A percentile compares a stretch with the other conserved stretches of the same genome.
Conservation (phyloP, 2,113 vertebrate species). For the Lanius collurio region DNA sequence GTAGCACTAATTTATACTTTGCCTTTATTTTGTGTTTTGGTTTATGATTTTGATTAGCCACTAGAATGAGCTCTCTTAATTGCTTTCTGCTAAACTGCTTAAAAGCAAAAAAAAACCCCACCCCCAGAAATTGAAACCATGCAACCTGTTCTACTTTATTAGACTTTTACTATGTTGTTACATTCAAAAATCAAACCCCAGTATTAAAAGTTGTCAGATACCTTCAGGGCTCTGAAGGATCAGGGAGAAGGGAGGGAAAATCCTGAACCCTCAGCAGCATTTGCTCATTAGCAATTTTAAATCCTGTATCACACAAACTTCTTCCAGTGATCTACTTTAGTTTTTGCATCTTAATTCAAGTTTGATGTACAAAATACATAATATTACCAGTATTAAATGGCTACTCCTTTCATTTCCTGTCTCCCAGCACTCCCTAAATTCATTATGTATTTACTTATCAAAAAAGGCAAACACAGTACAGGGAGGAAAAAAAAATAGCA, state of each 20-base stretch:
- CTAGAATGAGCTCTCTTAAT: constrained; percentile 42
- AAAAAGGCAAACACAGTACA: not conserved
- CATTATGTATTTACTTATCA: not conserved
- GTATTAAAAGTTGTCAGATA: not conserved
- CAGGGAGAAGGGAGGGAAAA: not conserved
- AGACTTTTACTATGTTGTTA: not conserved
- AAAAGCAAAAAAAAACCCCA: not conserved
- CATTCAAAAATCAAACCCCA: not conserved
- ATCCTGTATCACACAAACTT: not conserved
- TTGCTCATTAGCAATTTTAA: not conserved
- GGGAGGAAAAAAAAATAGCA: not conserved
- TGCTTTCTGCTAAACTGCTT: constrained; percentile 49
- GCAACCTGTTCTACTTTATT: not conserved
- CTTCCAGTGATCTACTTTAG: not conserved
- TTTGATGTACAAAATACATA: not conserved
- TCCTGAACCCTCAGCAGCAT: not conserved
- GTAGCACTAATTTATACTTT: constrained; percentile 51
- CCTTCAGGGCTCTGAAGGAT: not conserved
- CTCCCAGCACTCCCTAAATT: not conserved
- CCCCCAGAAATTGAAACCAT: not conserved
- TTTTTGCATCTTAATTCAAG: not conserved
- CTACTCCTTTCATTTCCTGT: not conserved
- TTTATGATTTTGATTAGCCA: constrained; percentile 57
- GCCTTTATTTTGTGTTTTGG: constrained; percentile 47
- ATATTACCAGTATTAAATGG: not conserved